Evolutionary conservation across 2,113 vertebrate genomes (phyloP).

Genomic region (Apaloderma vittatum): DNA sequence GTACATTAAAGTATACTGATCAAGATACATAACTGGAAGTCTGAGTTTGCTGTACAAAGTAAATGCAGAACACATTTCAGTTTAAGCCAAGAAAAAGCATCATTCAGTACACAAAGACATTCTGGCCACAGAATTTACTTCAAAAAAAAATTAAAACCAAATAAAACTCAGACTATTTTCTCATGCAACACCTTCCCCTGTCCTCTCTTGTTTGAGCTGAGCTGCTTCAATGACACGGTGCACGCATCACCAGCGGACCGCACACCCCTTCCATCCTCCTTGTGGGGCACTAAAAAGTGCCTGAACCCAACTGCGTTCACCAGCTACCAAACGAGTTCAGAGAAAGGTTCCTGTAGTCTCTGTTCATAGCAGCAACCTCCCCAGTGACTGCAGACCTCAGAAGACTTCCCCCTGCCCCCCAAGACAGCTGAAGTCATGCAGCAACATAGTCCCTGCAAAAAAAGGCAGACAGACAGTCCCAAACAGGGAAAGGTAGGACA

Average conservation of each 20-base stretch:
- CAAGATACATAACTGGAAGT: neutral
- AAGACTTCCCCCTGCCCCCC: too few species aligned
- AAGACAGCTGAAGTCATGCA: neutral
- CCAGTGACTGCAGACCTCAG: neutral
- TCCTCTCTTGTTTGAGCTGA: neutral
- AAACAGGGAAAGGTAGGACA: neutral
- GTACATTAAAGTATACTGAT: neutral
- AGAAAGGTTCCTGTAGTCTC: neutral
- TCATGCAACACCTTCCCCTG: neutral
- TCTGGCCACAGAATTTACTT: neutral
- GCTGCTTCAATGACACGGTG: neutral
- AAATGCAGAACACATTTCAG: neutral
- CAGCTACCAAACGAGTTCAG: neutral
- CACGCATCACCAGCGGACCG: neutral
- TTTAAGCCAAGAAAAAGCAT: neutral
- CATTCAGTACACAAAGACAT: neutral
- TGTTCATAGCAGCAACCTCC: accelerated
- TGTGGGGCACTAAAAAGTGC: accelerated
- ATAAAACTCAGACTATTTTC: neutral
- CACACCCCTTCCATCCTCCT: neutral
- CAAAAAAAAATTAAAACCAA: neutral
- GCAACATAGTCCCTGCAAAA: neutral
- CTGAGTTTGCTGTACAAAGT: neutral
- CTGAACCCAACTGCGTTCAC: neutral
- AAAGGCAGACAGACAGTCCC: neutral